Evolutionary conservation across 2,888 invertebrate genomes (phyloP).

Genomic region (Agrotis exclamationis): DNA sequence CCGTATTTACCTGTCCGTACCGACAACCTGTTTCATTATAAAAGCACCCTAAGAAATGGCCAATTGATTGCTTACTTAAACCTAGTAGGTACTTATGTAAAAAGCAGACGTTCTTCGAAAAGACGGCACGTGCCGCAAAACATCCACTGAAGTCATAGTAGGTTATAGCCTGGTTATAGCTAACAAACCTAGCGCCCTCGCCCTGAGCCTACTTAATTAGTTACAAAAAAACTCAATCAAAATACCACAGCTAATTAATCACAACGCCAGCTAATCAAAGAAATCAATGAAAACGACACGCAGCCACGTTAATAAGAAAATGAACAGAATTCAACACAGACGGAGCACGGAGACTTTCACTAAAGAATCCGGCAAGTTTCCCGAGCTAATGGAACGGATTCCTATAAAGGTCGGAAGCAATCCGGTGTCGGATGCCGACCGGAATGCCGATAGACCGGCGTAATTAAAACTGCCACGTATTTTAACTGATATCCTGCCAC

Average conservation of each 20-base stretch:
- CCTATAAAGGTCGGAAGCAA: conserved; percentile 76
- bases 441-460: conserved; percentile 84
- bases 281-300: conserved; percentile 56
- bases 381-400: conserved; percentile 84
- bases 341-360: conserved; percentile 63
- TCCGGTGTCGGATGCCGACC: conserved; percentile 71
- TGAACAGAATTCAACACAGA: conserved; percentile 64
- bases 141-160: too few species aligned
- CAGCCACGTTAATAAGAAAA: conserved; percentile 68
- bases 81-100: too few species aligned
- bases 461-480: conserved; percentile 86
- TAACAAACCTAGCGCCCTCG: too few species aligned
- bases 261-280: conserved; percentile 63
- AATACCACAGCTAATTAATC: conserved; percentile 31
- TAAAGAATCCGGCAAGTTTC: conserved; percentile 80
- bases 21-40: too few species aligned
- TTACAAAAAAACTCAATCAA: background rate
- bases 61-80: too few species aligned
- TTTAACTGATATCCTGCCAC: conserved; percentile 81
- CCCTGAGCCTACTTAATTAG: background rate
- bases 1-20: too few species aligned
- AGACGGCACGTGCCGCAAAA: too few species aligned
- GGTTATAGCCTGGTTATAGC: too few species aligned
- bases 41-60: too few species aligned
- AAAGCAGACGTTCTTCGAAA: too few species aligned